Evolutionary conservation across 2,888 invertebrate species (phyloP).

Genomic region (Clitarchus hookeri): DNA sequence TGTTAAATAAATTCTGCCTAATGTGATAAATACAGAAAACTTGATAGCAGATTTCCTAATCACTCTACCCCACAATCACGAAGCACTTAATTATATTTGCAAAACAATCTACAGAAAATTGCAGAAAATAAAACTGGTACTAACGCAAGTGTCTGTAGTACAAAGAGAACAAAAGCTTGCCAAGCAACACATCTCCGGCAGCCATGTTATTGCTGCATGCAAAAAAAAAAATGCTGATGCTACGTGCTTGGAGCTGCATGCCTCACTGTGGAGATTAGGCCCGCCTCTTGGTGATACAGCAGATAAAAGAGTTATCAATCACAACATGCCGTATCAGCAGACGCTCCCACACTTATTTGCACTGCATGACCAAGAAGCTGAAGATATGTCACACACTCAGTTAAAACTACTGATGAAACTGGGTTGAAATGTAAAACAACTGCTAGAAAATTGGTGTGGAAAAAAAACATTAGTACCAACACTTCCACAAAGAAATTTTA

Average conservation of each 20-base stretch:
- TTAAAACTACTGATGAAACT: too few relatives aligned
- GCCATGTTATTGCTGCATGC: conserved; percentile 2
- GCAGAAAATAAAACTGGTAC: not conserved
- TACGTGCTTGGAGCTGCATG: not conserved
- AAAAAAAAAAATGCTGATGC: not conserved
- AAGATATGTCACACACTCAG: not conserved
- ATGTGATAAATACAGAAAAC: not conserved
- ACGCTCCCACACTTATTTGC: not conserved
- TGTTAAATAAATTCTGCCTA: not conserved
- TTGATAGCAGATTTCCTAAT: too few relatives aligned
- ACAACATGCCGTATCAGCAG: not conserved
- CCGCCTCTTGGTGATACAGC: not conserved
- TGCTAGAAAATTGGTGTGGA: too few relatives aligned
- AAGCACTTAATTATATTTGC: not conserved
- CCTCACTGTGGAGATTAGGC: not conserved
- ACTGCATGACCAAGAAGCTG: not conserved
- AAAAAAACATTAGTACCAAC: too few relatives aligned
- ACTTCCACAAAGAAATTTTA: too few relatives aligned
- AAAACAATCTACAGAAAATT: not conserved
- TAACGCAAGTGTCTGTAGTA: conserved; percentile 7
- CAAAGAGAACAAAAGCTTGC: not conserved
- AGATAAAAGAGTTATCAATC: not conserved
- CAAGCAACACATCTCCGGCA: not conserved
- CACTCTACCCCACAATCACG: not conserved
- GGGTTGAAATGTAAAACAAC: too few relatives aligned